Evolutionary conservation across 2,797 vertebrate genomes (phyloP).

Genomic region (Darevskia mixta): DNA sequence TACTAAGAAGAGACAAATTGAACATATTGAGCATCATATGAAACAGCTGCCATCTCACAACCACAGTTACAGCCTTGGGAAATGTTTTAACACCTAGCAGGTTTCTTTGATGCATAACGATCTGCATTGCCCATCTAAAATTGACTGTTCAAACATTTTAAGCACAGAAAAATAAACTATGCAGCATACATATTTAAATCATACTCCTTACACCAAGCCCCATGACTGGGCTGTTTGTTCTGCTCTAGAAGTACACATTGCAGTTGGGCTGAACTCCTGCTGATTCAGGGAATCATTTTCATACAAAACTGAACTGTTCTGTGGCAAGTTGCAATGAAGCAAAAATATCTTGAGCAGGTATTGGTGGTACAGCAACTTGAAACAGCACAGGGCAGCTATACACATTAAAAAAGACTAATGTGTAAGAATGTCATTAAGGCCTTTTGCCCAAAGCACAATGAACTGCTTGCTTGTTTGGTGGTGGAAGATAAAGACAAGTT

Average conservation of each 20-base stretch:
- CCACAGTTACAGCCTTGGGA: background rate
- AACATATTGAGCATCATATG: background rate
- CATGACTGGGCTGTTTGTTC: background rate
- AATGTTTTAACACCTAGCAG: background rate
- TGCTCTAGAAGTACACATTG: background rate
- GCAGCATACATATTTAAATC: background rate
- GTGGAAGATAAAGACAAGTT: background rate
- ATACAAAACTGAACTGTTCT: background rate
- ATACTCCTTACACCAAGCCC: background rate
- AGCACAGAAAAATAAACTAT: background rate
- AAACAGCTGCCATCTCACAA: background rate
- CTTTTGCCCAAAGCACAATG: background rate
- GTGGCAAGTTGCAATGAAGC: background rate
- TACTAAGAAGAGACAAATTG: background rate
- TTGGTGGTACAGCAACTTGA: background rate
- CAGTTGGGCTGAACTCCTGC: background rate
- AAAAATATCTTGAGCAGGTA: background rate
- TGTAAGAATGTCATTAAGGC: background rate
- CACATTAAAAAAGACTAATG: background rate
- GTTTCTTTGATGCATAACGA: background rate
- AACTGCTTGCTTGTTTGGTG: background rate
- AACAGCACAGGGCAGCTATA: background rate
- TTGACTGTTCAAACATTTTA: background rate
- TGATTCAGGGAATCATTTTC: background rate
- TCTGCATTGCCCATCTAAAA: background rate